A percentile compares a stretch with the other conserved stretches of the same genome.
Evolutionary conservation across 2,113 vertebrate species (phyloP).

Genomic region (Vanacampus margaritifer): DNA sequence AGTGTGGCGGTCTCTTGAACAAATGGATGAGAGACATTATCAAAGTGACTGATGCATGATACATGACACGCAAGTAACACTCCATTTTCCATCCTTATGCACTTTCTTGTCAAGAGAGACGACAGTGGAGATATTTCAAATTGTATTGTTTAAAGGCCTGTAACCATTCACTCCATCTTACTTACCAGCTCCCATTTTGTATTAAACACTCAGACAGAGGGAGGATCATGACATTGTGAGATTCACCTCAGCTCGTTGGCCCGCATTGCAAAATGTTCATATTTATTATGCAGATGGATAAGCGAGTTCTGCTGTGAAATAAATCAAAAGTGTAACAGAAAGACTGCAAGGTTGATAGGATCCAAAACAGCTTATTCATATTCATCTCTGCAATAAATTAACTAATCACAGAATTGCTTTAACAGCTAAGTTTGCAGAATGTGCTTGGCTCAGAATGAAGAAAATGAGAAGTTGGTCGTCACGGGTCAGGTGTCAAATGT

Average conservation of each 20-base stretch:
- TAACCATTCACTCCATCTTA: constrained; percentile 27
- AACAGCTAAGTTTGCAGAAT: constrained; percentile 14
- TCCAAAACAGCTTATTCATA: constrained; percentile 10
- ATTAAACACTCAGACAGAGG: constrained; percentile 42
- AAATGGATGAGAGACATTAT: constrained; percentile 10
- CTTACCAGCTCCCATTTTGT: constrained; percentile 47
- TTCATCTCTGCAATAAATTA: neutral
- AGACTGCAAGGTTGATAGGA: constrained; percentile 4
- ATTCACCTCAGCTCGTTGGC: constrained; percentile 15
- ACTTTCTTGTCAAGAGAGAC: constrained; percentile 10
- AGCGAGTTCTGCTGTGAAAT: constrained; percentile 16
- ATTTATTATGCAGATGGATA: constrained; percentile 23
- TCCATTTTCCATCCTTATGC: constrained; percentile 1
- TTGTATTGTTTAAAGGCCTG: constrained; percentile 40
- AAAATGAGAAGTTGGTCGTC: constrained; percentile 18
- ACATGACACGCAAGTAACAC: constrained; percentile 3
- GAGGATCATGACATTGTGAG: constrained; percentile 3
- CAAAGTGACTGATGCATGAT: constrained; percentile 19
- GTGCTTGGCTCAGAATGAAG: constrained; percentile 5
- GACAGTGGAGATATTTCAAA: constrained; percentile 29
- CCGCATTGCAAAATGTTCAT: constrained; percentile 28
- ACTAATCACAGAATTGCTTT: constrained; percentile 12
- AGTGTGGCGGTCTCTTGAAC: constrained; percentile 10
- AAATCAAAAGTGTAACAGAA: constrained; percentile 21
- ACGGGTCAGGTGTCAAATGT: constrained; percentile 38